Conservation (phyloP, 2,888 invertebrate species). For the Xylophagus ater region DNA sequence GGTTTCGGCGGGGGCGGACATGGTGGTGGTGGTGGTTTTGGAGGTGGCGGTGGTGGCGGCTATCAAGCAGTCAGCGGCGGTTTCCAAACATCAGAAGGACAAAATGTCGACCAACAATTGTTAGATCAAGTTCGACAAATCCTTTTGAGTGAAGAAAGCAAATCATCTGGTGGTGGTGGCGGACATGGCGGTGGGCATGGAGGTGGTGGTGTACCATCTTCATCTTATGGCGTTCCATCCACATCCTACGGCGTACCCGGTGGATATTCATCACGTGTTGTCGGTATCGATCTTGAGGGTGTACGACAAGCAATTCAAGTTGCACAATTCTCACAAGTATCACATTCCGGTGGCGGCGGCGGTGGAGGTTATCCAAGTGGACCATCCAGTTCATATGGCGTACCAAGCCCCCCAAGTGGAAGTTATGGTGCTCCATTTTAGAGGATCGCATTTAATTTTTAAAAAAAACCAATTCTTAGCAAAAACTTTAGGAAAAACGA, state of each 20-base stretch:
- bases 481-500: no score
- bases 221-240: conserved; percentile 48
- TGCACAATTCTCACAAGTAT: conserved; percentile 67
- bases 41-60: conserved; percentile 56
- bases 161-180: conserved; percentile 44
- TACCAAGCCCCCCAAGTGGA: conserved; percentile 52
- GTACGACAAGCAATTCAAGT: conserved; percentile 81
- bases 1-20: conserved; percentile 38
- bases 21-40: conserved; percentile 31
- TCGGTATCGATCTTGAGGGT: conserved; percentile 75
- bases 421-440: conserved; percentile 49
- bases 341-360: conserved; percentile 42
- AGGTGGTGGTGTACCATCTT: conserved; percentile 43
- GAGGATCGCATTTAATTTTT: no score
- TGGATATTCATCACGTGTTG: conserved; percentile 48
- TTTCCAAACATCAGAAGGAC: conserved; percentile 71
- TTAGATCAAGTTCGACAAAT: conserved; percentile 78
- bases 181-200: conserved; percentile 42
- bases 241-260: conserved; percentile 55
- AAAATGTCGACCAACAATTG: conserved; percentile 66
- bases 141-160: conserved; percentile 68
- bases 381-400: conserved; percentile 47
- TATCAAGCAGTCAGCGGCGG: conserved; percentile 68
- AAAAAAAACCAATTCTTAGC: no score
- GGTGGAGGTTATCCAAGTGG: conserved; percentile 40